These are phyloP conservation scores for Agriopis aurantiaria DNA, from an alignment of 2,888 invertebrate genomes.

Conservation along the genomic window DNA sequence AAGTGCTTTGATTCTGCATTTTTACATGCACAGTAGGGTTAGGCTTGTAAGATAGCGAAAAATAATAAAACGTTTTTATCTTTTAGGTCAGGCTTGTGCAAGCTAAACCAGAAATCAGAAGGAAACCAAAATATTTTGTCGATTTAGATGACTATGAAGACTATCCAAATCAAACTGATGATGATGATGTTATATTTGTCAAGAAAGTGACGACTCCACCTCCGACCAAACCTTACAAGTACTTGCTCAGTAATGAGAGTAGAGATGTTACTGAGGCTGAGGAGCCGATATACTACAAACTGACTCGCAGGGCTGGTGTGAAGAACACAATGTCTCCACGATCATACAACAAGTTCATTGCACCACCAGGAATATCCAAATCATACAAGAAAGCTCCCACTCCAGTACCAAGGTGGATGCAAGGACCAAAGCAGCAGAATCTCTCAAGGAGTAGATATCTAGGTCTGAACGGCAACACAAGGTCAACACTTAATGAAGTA, in stretches of 20 bases:
- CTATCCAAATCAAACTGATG: conserved; percentile 56
- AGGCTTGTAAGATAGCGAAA: neutral
- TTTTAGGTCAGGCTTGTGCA: conserved; percentile 73
- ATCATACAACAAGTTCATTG: conserved; percentile 69
- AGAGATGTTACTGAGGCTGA: conserved; percentile 54
- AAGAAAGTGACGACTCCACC: conserved; percentile 68
- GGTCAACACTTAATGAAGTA: conserved; percentile 78
- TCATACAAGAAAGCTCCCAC: conserved; percentile 68
- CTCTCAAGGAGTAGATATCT: conserved; percentile 64
- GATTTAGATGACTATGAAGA: conserved; percentile 70
- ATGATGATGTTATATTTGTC: conserved; percentile 76
- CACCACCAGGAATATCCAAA: conserved; percentile 73
- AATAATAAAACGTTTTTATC: neutral
- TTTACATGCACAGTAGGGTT: no score
- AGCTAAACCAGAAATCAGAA: conserved; percentile 61
- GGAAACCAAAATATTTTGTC: conserved; percentile 67
- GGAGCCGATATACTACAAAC: conserved; percentile 63
- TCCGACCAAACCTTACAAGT: conserved; percentile 66
- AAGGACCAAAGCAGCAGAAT: conserved; percentile 60
- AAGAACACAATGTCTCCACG: conserved; percentile 63
- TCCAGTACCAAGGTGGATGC: conserved; percentile 72
- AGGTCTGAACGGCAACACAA: conserved; percentile 68
- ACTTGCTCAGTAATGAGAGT: conserved; percentile 58
- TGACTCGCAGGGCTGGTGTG: conserved; percentile 65
- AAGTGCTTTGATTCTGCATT: no score